These are phyloP conservation scores for Cephus spinipes DNA, from an alignment of 2,888 invertebrate species.

Conservation along the genomic window DNA sequence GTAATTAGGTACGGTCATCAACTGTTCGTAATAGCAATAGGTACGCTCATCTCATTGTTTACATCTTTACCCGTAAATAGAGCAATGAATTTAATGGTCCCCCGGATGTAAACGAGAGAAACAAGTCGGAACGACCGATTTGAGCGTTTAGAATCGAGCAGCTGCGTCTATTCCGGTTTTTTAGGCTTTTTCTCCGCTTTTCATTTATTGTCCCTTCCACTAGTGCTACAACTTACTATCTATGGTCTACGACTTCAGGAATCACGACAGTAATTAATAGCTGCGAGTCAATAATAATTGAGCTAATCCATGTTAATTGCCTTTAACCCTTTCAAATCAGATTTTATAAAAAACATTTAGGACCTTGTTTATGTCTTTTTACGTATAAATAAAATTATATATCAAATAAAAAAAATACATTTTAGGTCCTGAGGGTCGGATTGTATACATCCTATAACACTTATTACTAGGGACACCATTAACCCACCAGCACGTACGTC, in stretches of 20 bases:
- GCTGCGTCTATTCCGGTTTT: not conserved
- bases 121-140: not conserved
- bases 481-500: not conserved
- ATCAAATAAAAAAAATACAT: too few species aligned
- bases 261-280: not conserved
- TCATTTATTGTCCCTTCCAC: not conserved
- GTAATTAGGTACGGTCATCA: not conserved
- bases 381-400: too few species aligned
- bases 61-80: not conserved
- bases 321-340: not conserved
- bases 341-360: too few species aligned
- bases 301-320: not conserved
- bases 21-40: not conserved
- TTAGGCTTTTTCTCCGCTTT: not conserved
- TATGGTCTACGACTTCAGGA: not conserved
- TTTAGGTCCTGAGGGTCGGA: too few species aligned
- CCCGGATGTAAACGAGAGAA: not conserved
- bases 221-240: not conserved
- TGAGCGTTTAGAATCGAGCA: not conserved
- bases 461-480: too few species aligned
- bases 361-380: too few species aligned
- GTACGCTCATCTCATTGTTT: not conserved
- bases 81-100: not conserved
- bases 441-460: too few species aligned
- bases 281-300: not conserved